These are phyloP conservation scores for Xiphophorus hellerii DNA, from an alignment of 2,113 vertebrate species.

Conservation along the genomic window DNA sequence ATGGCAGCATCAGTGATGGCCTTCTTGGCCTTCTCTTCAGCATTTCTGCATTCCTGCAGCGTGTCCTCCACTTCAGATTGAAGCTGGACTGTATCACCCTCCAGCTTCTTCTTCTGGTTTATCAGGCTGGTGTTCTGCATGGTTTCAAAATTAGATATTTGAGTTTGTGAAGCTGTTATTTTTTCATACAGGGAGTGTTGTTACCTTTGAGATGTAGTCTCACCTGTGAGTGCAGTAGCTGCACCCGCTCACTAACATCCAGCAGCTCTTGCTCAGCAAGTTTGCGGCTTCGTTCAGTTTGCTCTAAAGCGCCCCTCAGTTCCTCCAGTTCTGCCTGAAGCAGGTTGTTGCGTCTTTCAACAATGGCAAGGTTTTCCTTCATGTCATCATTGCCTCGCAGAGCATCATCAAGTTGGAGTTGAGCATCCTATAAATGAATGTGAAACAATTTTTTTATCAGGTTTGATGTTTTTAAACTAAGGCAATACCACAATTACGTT, in stretches of 20 bases:
- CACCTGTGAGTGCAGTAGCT: slow-evolving; percentile 90
- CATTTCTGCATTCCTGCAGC: slow-evolving; percentile 77
- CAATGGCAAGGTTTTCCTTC: slow-evolving; percentile 86
- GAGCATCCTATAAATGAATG: too few relatives aligned
- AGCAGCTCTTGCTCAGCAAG: slow-evolving; percentile 76
- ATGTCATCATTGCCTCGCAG: slow-evolving; percentile 79
- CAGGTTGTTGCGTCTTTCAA: slow-evolving; percentile 85
- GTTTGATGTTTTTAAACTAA: too few relatives aligned
- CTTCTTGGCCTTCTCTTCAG: slow-evolving; percentile 79
- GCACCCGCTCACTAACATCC: slow-evolving; percentile 88
- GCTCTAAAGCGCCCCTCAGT: slow-evolving; percentile 81
- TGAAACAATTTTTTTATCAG: too few relatives aligned
- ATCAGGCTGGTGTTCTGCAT: slow-evolving; percentile 75
- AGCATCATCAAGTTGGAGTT: too few relatives aligned
- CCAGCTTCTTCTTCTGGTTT: slow-evolving; percentile 81
- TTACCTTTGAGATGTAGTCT: slow-evolving; percentile 57
- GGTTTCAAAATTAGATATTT: neutral
- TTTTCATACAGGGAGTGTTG: slow-evolving; percentile 67
- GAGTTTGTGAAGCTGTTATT: slow-evolving; percentile 23
- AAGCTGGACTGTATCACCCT: slow-evolving; percentile 72
- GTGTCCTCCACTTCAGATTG: slow-evolving; percentile 78
- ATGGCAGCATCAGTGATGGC: slow-evolving; percentile 85
- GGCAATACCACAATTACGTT: too few relatives aligned
- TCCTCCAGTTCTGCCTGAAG: slow-evolving; percentile 88
- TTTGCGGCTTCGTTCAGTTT: slow-evolving; percentile 85